Evolutionary conservation across 1,140 invertebrate species (phyloP).

Genomic region (Fragariocoptes setiger): DNA sequence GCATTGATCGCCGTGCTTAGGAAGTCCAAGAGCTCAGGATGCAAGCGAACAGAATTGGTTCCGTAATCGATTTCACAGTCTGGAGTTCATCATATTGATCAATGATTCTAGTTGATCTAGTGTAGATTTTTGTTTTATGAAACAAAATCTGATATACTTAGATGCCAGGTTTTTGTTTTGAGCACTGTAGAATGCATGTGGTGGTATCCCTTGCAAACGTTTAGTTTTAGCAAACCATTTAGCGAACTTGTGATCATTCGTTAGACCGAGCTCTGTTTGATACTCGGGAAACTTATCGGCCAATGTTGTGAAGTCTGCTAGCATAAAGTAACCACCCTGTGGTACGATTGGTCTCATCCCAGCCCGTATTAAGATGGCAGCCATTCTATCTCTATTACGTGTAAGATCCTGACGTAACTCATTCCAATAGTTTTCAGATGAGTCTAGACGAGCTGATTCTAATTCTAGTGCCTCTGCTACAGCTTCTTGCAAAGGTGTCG

Average conservation of each 20-base stretch:
- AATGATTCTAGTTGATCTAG: background rate
- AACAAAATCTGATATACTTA: conserved; percentile 58
- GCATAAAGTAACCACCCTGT: conserved; percentile 83
- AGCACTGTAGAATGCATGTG: conserved; percentile 61
- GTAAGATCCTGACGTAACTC: conserved; percentile 39
- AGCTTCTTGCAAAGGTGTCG: conserved; percentile 62
- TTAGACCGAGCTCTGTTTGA: conserved; percentile 8
- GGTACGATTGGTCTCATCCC: conserved; percentile 72
- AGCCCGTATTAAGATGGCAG: conserved; percentile 24
- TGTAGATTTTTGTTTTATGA: conserved; percentile 40
- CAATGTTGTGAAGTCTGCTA: conserved; percentile 59
- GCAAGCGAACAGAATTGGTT: too few relatives aligned
- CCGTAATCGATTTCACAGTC: too few relatives aligned
- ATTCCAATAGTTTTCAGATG: conserved; percentile 52
- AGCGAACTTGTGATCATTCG: conserved; percentile 61
- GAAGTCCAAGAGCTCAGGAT: too few relatives aligned
- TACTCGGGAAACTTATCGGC: conserved; percentile 11
- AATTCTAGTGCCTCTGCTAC: conserved; percentile 57
- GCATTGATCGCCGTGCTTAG: too few relatives aligned
- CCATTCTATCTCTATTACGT: conserved; percentile 54
- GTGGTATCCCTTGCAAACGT: conserved; percentile 68
- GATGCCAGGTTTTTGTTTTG: conserved; percentile 50
- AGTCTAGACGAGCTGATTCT: conserved; percentile 34
- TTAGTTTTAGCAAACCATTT: conserved; percentile 80
- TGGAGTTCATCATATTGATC: too few relatives aligned